These are phyloP conservation scores for Hymenochirus boettgeri DNA, from an alignment of 2,113 vertebrate species.

Conservation along the genomic window DNA sequence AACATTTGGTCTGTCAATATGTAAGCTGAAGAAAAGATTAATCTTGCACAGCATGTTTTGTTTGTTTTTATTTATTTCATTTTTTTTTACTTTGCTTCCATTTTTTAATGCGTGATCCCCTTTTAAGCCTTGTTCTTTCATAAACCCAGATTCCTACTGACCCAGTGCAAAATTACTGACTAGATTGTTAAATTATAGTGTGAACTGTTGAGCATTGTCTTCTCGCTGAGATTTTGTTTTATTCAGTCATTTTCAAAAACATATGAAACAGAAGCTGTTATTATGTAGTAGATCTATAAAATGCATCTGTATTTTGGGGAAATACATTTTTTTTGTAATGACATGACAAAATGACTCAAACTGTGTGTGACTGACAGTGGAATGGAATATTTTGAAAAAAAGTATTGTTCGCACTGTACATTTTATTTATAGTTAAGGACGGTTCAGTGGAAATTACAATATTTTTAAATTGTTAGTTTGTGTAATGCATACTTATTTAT, in stretches of 20 bases:
- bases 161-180: neutral
- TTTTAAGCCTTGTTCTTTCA: conserved; percentile 13
- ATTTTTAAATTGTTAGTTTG: too few relatives aligned
- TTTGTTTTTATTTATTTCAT: too few relatives aligned
- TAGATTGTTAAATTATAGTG: neutral
- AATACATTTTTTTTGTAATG: neutral
- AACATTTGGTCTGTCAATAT: conserved; percentile 39
- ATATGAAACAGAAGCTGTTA: conserved; percentile 1
- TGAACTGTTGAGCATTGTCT: neutral
- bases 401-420: too few relatives aligned
- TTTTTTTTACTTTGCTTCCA: conserved; percentile 16
- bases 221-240: neutral
- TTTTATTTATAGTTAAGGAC: too few relatives aligned
- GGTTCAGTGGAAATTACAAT: too few relatives aligned
- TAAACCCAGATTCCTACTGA: neutral
- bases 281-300: neutral
- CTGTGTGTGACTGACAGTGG: neutral
- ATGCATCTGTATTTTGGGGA: neutral
- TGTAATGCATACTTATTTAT: too few relatives aligned
- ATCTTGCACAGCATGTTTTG: conserved; percentile 32
- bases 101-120: neutral
- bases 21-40: conserved; percentile 35
- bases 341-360: neutral
- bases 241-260: neutral
- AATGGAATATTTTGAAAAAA: too few relatives aligned